Evolutionary conservation across 2,888 invertebrate genomes (phyloP), one percentile per base, ranked within the genome.

Genomic region (Apamea crenata): DNA sequence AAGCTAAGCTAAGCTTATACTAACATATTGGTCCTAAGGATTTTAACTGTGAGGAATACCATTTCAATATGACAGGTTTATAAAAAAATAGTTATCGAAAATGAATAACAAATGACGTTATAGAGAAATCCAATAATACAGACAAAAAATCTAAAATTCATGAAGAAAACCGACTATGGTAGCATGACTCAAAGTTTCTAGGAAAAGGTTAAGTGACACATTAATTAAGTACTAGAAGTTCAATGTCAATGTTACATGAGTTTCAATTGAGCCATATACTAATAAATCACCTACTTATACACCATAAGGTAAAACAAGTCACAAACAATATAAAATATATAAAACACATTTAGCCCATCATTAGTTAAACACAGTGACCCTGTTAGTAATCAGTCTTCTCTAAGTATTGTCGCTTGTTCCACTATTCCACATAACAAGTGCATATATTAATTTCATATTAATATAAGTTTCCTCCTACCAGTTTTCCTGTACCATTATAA

Each of bases 401-500:
- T 78, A 72, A 74, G 69, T 74, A 81, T 67, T 71, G 82, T 83
- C 69, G 74, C 66, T 82, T 83, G 78, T 78, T 80, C 83, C 32
- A 82, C 76, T 85, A 59, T 75, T 82, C 85, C 40, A 87, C 78
- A 82, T 88, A 77, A 73, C 68, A 78, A 80, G 66, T 65, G 65
- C 73, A 79, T 65, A 77, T 8, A 86, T 69, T 73, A 71, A 77
- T 79, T 85, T 83, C 47, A 81, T 81, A 77, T 85, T 77, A 40
- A 74, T 78, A 76, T 61, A 68, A 73, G 70, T 87, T 87, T 87
- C 83, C 81, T 87, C 66, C 59, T 80, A 50, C 40, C 61, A 65
- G 65, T 82, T 83, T 89, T 85, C 89, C 84, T 89, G 81, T 82
- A 68, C 86, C 47, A 77, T 78, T 81, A 68, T n/a, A 70, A 25